Base-by-base conservation (phyloP, 2,888 invertebrate species). In the Drosophila paranaensis region DNA sequence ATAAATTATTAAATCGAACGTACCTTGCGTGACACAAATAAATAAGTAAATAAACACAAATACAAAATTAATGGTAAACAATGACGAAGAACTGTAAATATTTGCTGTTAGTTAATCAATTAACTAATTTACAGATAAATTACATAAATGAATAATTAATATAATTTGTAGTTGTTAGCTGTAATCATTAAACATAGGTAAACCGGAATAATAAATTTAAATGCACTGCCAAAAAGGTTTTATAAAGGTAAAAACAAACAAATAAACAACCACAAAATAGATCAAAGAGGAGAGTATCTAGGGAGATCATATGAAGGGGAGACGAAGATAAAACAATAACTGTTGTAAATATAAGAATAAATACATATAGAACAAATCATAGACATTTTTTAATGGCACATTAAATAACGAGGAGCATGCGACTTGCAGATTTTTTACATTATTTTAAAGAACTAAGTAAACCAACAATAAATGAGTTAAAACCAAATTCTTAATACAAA, bases 141-240 rank as follows among this genome's bases (percentile, higher is more conserved):
- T 42, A 79, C 54, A 70, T 43, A 58, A 35, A n/a, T 1, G 63
- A 71, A 70, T 40, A 75, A 69, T 60, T 56, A 60, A 69, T 73
- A 66, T 86, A 63, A 79, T 85, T 77, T 85, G 77, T 90, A 87
- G 89, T 63, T 60, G 66, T 72, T 88, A 86, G 87, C 89, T 66
- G 72, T 79, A 60, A 71, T 82, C 77, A 74, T 82, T 81, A 79
- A 73, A 83, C 61, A 71, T 79, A 87, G 78, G 78, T 77, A 82
- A 80, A 70, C 77, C 80, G 77, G 69, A 87, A 83, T 73, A 81
- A 82, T 82, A 89, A 85, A 79, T 74, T 83, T 91, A 90, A 91
- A 91, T 91, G 91, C 91, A 91, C 91, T 91, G 91, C 91, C 91
- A 91, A 91, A 86, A 91, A 89, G 90, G 90, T 90, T 90, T 91